Evolutionary conservation across 1,140 invertebrate species (phyloP), one percentile per base, ranked within the genome.

Genomic region (Archivesica marissinica): DNA sequence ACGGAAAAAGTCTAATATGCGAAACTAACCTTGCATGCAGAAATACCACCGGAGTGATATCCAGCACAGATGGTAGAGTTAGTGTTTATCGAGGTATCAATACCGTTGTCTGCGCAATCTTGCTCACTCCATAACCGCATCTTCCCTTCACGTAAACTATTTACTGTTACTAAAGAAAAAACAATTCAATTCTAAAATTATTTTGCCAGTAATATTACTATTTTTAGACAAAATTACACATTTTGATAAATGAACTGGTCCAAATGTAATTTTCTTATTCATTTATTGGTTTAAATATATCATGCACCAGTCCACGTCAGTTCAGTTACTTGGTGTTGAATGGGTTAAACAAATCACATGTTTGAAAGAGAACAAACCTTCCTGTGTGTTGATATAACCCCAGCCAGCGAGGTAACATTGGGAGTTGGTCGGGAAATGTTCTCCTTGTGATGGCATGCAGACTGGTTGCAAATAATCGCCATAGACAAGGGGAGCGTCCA

Each of bases 391-490:
- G 9, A 84, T 76, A 20, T 64, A 77, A 1, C 97, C 97, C 97
- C 97, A 98, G 0, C 97, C 97, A 0, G 97, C 97, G 0, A 98
- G 96, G 33, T 97, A 96, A 92, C 98, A 97, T 9, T 85, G 56
- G 11, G 89, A 88, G 9, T 61, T 85, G 25, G 70, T 39, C 7
- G 87, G 72, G 61, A 85, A 86, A 7, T 38, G 56, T 79, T 90
- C 41, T 93, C 89, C 41, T 7, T 84, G 13, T 93, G 88, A 1
- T 96, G 97, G 94, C 97, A 98, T 86, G 97, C 96, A 1, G 96
- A 91, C 79, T 0, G 92, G 91, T 91, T 94, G 95, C 3, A 97
- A 96, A 80, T 94, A 91, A 85, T 93, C 95, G 0, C 95, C 95
- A 92, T 95, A 97, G 7, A 88, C 59, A 1, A 97, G 95, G 15